Conservation (phyloP, 2,113 vertebrate species). For the Phalacrocorax brasilianus region DNA sequence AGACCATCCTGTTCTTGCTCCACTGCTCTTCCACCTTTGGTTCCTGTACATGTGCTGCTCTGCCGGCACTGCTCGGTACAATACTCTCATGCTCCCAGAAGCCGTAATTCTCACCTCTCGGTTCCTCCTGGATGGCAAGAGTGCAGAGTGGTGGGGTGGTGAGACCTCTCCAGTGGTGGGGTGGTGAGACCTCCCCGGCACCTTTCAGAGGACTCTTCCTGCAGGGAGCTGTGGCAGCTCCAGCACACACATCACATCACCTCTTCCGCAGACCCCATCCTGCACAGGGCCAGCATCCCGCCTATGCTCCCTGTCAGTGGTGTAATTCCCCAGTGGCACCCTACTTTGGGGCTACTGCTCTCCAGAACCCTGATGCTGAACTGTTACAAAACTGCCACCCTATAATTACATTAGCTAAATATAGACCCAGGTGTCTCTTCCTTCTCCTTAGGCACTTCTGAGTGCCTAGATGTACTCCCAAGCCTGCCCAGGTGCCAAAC, state of each 20-base stretch:
- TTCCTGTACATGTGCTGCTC: neutral
- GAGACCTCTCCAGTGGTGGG: neutral
- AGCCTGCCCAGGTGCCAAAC: neutral
- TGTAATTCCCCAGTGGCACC: neutral
- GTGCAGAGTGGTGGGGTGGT: neutral
- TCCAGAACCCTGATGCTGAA: neutral
- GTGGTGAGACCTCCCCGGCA: neutral
- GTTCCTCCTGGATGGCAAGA: neutral
- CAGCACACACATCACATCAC: neutral
- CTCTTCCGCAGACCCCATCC: neutral
- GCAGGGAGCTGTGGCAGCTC: neutral
- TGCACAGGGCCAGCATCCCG: neutral
- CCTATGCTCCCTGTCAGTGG: neutral
- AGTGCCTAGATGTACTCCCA: neutral
- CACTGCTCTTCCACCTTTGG: neutral
- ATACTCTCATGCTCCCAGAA: neutral
- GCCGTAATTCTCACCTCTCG: neutral
- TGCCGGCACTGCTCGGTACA: rapidly evolving
- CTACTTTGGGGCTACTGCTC: neutral
- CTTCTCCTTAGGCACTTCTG: neutral
- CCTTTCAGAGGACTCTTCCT: neutral
- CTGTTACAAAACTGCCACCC: neutral
- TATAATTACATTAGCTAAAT: neutral
- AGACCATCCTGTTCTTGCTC: neutral
- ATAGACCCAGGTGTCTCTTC: neutral